phyloP scores from a whole-genome alignment of 2,888 invertebrate species.

The Drosophila pegasa region DNA sequence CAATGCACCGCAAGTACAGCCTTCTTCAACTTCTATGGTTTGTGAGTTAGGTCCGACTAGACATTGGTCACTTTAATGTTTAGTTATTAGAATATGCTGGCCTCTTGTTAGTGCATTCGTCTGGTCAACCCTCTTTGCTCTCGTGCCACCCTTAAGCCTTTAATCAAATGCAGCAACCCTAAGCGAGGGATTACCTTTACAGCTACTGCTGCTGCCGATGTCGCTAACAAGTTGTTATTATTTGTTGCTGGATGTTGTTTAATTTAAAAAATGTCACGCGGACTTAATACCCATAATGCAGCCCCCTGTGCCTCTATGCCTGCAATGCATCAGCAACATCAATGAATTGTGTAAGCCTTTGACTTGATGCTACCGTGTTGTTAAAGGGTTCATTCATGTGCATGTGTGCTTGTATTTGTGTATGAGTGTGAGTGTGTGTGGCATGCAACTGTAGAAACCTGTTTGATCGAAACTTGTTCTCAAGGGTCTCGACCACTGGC shows the following conservation, averaged over 20 bases:
- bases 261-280: constrained; percentile 74
- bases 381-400: constrained; percentile 42
- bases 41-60: background rate
- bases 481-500: constrained; percentile 64
- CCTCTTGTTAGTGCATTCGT: constrained; percentile 31
- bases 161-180: constrained; percentile 68
- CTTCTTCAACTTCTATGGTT: background rate
- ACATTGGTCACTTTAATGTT: constrained; percentile 28
- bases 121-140: constrained; percentile 35
- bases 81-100: constrained; percentile 24
- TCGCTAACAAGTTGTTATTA: constrained; percentile 67
- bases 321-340: constrained; percentile 69
- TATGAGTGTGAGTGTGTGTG: constrained; percentile 8
- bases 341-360: constrained; percentile 76
- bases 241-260: constrained; percentile 69
- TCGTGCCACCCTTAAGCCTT: constrained; percentile 68
- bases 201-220: constrained; percentile 10
- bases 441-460: constrained; percentile 65
- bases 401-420: background rate
- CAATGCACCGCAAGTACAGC: background rate
- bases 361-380: constrained; percentile 64
- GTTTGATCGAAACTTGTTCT: constrained; percentile 73
- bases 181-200: constrained; percentile 34
- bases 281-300: constrained; percentile 45
- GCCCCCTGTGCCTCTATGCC: constrained; percentile 1